phyloP scores from a whole-genome alignment of 2,888 invertebrate species.

The Eupithecia subfuscata region DNA sequence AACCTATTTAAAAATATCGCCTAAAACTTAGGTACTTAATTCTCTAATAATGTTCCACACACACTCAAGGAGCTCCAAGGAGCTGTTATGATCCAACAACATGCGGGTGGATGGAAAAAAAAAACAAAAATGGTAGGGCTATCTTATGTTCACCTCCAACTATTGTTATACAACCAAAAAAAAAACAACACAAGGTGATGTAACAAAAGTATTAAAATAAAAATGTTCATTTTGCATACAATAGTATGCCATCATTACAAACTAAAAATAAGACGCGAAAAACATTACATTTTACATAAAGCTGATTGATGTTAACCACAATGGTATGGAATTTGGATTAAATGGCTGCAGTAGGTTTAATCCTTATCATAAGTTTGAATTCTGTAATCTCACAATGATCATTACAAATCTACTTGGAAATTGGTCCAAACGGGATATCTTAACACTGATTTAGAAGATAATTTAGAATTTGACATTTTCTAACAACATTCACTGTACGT shows the following conservation, averaged over 20 bases:
- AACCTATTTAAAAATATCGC: conserved; percentile 76
- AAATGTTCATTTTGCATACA: conserved; percentile 42
- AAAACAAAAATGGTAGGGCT: conserved; percentile 61
- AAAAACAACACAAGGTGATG: conserved; percentile 51
- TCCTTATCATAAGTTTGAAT: conserved; percentile 4
- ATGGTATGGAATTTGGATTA: neutral
- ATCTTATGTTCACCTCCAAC: conserved; percentile 47
- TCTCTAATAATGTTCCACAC: conserved; percentile 69
- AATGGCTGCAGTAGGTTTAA: conserved; percentile 12
- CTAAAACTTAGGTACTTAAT: conserved; percentile 75
- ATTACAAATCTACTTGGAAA: conserved; percentile 47
- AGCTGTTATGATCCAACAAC: conserved; percentile 61
- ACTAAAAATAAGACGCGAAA: conserved; percentile 15
- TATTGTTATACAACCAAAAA: conserved; percentile 55
- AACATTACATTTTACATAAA: conserved; percentile 2
- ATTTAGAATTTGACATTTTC: conserved; percentile 48
- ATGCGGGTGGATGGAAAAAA: conserved; percentile 61
- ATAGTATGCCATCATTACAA: conserved; percentile 35
- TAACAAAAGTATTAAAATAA: conserved; percentile 48
- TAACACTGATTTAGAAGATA: conserved; percentile 48
- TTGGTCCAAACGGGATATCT: conserved; percentile 65
- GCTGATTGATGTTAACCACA: conserved; percentile 1
- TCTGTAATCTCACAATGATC: conserved; percentile 53
- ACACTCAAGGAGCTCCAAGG: conserved; percentile 66
- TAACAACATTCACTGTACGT: conserved; percentile 28